Percentiles rank a stretch among this genome's conserved stretches.
Evolutionary conservation across 2,888 invertebrate genomes (phyloP).

Genomic region (Eumacrocentrus americanus): DNA sequence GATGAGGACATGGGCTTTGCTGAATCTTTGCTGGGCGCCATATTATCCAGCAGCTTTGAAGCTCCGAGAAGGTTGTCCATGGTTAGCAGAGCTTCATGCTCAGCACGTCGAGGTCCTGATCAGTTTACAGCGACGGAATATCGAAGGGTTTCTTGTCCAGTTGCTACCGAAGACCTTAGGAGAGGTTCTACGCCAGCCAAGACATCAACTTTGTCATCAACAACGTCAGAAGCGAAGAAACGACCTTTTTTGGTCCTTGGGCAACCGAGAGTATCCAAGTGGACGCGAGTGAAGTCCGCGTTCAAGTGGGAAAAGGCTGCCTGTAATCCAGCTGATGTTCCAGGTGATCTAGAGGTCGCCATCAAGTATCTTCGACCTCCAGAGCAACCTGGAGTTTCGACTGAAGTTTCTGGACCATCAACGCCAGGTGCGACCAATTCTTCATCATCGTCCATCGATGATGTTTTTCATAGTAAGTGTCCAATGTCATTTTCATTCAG

Average conservation of each 20-base stretch:
- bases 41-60: slow-evolving; percentile 66
- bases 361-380: slow-evolving; percentile 38
- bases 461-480: slow-evolving; percentile 56
- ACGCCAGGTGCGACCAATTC: slow-evolving; percentile 71
- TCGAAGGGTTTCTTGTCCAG: slow-evolving; percentile 34
- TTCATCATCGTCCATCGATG: slow-evolving; percentile 78
- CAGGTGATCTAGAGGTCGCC: slow-evolving; percentile 18
- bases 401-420: slow-evolving; percentile 66
- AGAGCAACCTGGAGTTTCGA: slow-evolving; percentile 36
- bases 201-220: background rate
- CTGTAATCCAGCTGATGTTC: slow-evolving; percentile 26
- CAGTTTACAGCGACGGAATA: slow-evolving; percentile 73
- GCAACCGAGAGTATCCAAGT: slow-evolving; percentile 77
- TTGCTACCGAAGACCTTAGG: slow-evolving; percentile 38
- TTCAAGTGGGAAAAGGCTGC: slow-evolving; percentile 82
- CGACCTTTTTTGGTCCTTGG: slow-evolving; percentile 38
- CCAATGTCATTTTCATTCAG: too few relatives aligned
- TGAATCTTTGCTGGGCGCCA: slow-evolving; percentile 70
- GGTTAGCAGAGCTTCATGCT: slow-evolving; percentile 2
- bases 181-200: slow-evolving; percentile 6
- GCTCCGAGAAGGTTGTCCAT: slow-evolving; percentile 50
- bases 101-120: slow-evolving; percentile 60
- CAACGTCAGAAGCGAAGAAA: background rate
- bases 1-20: slow-evolving; percentile 70
- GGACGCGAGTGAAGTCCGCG: slow-evolving; percentile 89